Percentiles rank a stretch among this genome's conserved stretches.
Conservation (phyloP, 2,797 vertebrate genomes). For the Rhyacichthys aspro region DNA sequence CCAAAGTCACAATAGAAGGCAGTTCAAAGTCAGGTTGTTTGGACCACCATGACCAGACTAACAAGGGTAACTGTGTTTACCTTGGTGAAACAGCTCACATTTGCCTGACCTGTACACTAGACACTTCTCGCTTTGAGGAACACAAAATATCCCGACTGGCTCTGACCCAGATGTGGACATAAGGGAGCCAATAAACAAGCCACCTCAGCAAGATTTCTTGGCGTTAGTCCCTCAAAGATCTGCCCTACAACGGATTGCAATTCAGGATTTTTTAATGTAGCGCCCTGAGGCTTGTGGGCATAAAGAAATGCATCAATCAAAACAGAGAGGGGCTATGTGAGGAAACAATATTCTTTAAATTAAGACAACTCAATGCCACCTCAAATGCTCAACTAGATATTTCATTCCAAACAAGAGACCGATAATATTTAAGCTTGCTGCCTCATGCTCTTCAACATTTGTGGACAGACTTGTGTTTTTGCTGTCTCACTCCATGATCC, state of each 20-base stretch:
- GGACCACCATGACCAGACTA: constrained; percentile 45
- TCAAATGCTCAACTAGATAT: not conserved
- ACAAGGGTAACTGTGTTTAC: constrained; percentile 42
- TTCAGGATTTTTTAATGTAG: constrained; percentile 10
- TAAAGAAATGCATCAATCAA: constrained; percentile 8
- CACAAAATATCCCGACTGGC: constrained; percentile 37
- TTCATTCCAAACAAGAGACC: not conserved
- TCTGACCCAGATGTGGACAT: constrained; percentile 48
- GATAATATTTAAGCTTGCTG: not conserved
- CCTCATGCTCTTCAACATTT: not conserved
- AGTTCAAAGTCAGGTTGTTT: constrained; percentile 49
- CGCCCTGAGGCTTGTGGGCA: not conserved
- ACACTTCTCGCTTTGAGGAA: constrained; percentile 33
- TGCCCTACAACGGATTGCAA: constrained; percentile 33
- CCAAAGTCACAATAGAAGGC: constrained; percentile 40
- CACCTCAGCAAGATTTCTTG: constrained; percentile 54
- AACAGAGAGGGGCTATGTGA: not conserved
- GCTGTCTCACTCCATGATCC: not conserved
- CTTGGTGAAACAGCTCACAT: constrained; percentile 22
- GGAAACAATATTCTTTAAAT: constrained; percentile 10
- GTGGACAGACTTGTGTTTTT: not conserved
- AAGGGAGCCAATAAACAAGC: constrained; percentile 38
- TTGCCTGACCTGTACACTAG: constrained; percentile 40
- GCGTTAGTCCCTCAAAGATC: constrained; percentile 45
- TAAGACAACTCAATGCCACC: not conserved